phyloP scores from a whole-genome alignment of 2,888 invertebrate species.

The Brachypterus glaber region DNA sequence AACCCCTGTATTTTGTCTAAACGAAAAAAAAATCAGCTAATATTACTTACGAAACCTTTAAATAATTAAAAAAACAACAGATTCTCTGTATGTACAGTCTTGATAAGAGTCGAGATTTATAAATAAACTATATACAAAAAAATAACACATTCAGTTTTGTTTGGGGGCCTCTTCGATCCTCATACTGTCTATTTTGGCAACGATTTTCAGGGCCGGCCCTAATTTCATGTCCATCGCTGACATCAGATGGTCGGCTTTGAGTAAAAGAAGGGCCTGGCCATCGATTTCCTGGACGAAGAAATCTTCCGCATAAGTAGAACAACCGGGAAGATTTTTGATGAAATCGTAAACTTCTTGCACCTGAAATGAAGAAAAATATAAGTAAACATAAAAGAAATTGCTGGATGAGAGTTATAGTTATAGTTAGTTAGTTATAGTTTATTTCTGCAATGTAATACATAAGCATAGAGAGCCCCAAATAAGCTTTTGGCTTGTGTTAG shows the following conservation, averaged over 20 bases:
- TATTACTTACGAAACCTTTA: too few relatives aligned
- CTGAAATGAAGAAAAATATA: slow-evolving; percentile 36
- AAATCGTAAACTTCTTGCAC: slow-evolving; percentile 84
- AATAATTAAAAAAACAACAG: too few relatives aligned
- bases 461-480: too few relatives aligned
- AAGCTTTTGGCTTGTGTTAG: too few relatives aligned
- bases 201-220: slow-evolving; percentile 92
- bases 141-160: slow-evolving; percentile 24
- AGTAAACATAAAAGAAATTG: too few relatives aligned
- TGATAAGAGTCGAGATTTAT: too few relatives aligned
- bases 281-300: slow-evolving; percentile 94
- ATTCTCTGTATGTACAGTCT: slow-evolving; percentile 15
- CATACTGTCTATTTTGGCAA: slow-evolving; percentile 81
- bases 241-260: slow-evolving; percentile 91
- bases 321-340: slow-evolving; percentile 80
- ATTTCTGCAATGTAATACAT: too few relatives aligned
- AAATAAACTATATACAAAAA: slow-evolving; percentile 16
- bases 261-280: slow-evolving; percentile 83
- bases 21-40: too few relatives aligned
- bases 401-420: background rate
- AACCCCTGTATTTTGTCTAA: too few relatives aligned
- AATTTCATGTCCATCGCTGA: slow-evolving; percentile 92
- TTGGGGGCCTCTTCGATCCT: slow-evolving; percentile 50
- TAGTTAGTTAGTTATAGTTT: too few relatives aligned
- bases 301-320: slow-evolving; percentile 87